phyloP scores from a whole-genome alignment of 1,140 invertebrate species.

The Drosophila persimilis region DNA sequence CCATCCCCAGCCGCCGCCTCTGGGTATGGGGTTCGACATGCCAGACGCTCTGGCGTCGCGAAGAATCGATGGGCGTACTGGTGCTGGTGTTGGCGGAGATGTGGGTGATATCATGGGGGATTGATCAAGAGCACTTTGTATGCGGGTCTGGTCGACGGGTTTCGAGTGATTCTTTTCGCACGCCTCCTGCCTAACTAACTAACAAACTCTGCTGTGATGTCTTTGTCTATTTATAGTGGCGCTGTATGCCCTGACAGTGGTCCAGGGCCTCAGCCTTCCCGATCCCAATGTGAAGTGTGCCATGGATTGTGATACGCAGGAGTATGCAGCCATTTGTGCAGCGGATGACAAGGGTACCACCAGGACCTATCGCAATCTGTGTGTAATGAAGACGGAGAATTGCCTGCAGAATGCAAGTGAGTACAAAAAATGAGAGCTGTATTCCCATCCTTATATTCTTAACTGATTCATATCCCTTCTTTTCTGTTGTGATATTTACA shows the following conservation, averaged over 20 bases:
- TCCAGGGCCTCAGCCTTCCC: constrained; percentile 66
- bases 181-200: constrained; percentile 56
- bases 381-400: constrained; percentile 81
- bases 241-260: constrained; percentile 64
- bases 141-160: constrained; percentile 38
- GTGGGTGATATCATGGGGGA: constrained; percentile 65
- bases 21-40: constrained; percentile 9
- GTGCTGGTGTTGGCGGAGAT: constrained; percentile 15
- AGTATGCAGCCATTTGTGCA: constrained; percentile 63
- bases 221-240: constrained; percentile 67
- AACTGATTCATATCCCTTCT: background rate
- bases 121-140: constrained; percentile 43
- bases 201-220: constrained; percentile 30
- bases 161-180: constrained; percentile 22
- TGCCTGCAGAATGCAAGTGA: constrained; percentile 77
- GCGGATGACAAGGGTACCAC: constrained; percentile 77
- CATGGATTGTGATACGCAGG: constrained; percentile 72
- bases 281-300: constrained; percentile 74
- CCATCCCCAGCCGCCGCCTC: background rate
- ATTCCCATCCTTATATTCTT: background rate
- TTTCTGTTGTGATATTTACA: constrained; percentile 7
- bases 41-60: constrained; percentile 65
- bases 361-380: constrained; percentile 74
- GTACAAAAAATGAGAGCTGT: constrained; percentile 16
- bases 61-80: constrained; percentile 57